phyloP scores from a whole-genome alignment of 2,888 invertebrate genomes.

The Microdon myrmicae region DNA sequence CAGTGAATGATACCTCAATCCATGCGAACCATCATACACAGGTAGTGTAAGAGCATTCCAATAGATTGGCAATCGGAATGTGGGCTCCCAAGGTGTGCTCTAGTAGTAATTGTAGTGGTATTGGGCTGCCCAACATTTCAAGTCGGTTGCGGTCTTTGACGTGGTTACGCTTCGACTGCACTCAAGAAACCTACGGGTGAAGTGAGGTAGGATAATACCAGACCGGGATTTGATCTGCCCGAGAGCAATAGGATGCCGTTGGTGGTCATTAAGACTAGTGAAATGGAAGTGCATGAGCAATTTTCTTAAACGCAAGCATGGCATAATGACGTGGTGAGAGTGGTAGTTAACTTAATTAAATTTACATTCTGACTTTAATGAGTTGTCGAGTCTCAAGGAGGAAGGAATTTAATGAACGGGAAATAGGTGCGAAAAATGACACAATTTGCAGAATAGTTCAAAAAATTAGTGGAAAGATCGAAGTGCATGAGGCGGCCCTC shows the following conservation, averaged over 20 bases:
- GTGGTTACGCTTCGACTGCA: slow-evolving; percentile 4
- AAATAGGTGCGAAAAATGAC: too few relatives aligned
- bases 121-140: too few relatives aligned
- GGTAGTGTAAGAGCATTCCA: slow-evolving; percentile 25
- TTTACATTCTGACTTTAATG: too few relatives aligned
- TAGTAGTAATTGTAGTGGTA: too few relatives aligned
- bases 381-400: too few relatives aligned
- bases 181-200: slow-evolving; percentile 33
- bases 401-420: too few relatives aligned
- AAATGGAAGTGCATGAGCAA: slow-evolving; percentile 30
- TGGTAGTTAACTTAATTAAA: slow-evolving; percentile 40
- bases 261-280: slow-evolving; percentile 29
- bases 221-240: too few relatives aligned
- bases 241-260: slow-evolving; percentile 26
- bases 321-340: slow-evolving; percentile 4
- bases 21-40: slow-evolving; percentile 13
- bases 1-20: slow-evolving; percentile 30
- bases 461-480: too few relatives aligned
- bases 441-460: too few relatives aligned
- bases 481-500: too few relatives aligned
- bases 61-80: slow-evolving; percentile 16
- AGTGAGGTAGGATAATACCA: too few relatives aligned
- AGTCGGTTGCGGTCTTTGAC: slow-evolving; percentile 2
- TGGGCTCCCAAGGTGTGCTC: not conserved
- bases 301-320: slow-evolving; percentile 16